Percentiles rank a stretch among this genome's conserved stretches.
Evolutionary conservation across 37 sponge, comb jelly and placozoan species (phyloP).

Genomic region (Spongia lamella): DNA sequence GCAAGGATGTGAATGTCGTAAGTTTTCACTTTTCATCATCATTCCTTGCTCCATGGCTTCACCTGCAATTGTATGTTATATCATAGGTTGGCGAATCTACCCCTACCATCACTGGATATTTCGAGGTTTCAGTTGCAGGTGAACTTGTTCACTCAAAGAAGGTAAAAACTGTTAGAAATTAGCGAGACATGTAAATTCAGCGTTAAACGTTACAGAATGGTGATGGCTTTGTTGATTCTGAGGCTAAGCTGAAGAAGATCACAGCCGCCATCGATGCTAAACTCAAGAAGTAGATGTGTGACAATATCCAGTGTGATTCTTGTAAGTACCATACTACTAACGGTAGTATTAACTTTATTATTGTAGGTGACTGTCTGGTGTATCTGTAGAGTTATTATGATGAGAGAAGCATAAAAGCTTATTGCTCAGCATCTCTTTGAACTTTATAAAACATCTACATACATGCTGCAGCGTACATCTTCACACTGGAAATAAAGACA

Average conservation of each 20-base stretch:
- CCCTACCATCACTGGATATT: slow-evolving; percentile 67
- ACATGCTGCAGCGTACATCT: too few relatives aligned
- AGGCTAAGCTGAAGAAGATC: slow-evolving; percentile 76
- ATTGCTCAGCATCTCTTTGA: too few relatives aligned
- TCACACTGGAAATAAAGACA: too few relatives aligned
- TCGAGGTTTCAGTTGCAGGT: slow-evolving; percentile 68
- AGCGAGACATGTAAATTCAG: background rate
- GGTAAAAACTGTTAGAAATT: background rate
- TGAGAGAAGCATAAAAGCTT: too few relatives aligned
- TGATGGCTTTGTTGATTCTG: slow-evolving; percentile 75
- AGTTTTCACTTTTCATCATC: background rate
- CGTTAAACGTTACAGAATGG: slow-evolving; percentile 38
- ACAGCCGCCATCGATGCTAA: slow-evolving; percentile 47
- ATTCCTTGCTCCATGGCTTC: background rate
- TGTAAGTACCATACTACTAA: too few relatives aligned
- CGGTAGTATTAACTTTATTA: too few relatives aligned
- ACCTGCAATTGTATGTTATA: background rate
- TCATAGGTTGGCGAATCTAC: slow-evolving; percentile 33
- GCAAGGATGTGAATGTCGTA: slow-evolving; percentile 51
- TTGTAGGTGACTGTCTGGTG: too few relatives aligned
- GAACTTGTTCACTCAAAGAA: slow-evolving; percentile 53
- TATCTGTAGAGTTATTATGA: too few relatives aligned
- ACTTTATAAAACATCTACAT: too few relatives aligned
- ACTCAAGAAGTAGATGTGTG: slow-evolving; percentile 41
- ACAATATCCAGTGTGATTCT: background rate